Evolutionary conservation across 2,113 vertebrate genomes (phyloP), one percentile per base, ranked within the genome.

Genomic region (Copsychus sechellarum): DNA sequence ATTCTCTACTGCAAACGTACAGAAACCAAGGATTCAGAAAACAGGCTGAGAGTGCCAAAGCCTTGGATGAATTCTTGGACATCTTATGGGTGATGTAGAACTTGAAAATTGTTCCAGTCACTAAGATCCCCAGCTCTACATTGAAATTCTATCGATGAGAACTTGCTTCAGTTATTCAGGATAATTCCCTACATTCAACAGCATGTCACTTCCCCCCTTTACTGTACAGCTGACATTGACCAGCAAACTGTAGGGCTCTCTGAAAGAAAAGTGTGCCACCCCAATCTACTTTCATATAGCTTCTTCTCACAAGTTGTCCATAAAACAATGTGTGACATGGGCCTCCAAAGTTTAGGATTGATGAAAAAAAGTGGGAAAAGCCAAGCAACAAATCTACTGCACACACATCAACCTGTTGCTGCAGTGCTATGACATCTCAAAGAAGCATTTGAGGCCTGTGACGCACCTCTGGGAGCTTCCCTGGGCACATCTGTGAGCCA

Each of bases 401-500:
- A 98, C 98, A 98, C 97, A 98, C 97, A 98, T 98, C 96, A 91
- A 98, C 98, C 97, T 98, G 98, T 97, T 96, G 96, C 96, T 97
- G 98, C 97, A 98, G 98, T 97, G 97, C 97, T 98, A 98, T 94
- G 97, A 98, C 98, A 98, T 98, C 97, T 98, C 97, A 98, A 98
- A 98, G 98, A 98, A 98, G 98, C 98, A 96, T 97, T 98, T 97
- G 97, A 97, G 98, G 98, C 97, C 98, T 97, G 98, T 98, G 98
- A 98, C 98, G 98, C 98, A 98, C 98, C 98, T 98, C 98, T 98
- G 98, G 97, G 97, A 98, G 98, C 97, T 97, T 98, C 98, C 98
- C 98, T 98, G 98, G 97, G 98, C 98, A 98, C 98, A 98, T 98
- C 98, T 98, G 98, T 98, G 98, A 98, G 97, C 98, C 98, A 98